phyloP scores from a whole-genome alignment of 2,888 invertebrate genomes.

The Sinelater perroti region DNA sequence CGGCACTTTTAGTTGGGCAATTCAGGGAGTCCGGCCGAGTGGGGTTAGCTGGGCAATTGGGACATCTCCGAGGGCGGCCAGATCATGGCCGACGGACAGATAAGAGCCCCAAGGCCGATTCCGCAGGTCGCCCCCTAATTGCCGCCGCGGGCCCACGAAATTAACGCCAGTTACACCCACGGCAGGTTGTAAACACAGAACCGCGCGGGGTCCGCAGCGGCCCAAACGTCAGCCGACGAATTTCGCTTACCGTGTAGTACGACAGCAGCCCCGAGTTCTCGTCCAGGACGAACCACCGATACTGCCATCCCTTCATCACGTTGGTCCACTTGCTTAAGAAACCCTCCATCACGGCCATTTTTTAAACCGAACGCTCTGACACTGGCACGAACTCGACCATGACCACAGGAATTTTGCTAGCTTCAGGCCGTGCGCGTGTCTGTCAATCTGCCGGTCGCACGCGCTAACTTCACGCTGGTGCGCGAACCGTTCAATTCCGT shows the following conservation, averaged over 20 bases:
- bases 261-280: slow-evolving; percentile 95
- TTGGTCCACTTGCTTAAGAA: slow-evolving; percentile 97
- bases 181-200: slow-evolving; percentile 22
- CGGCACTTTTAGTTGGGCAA: too few species aligned
- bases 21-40: too few species aligned
- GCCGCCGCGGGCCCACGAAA: too few species aligned
- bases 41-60: too few species aligned
- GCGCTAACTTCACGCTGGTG: slow-evolving; percentile 11
- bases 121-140: too few species aligned
- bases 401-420: slow-evolving; percentile 50
- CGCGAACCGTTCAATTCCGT: neutral
- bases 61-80: too few species aligned
- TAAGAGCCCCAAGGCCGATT: too few species aligned
- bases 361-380: slow-evolving; percentile 42
- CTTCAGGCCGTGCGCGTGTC: neutral
- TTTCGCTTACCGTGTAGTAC: slow-evolving; percentile 95
- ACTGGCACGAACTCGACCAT: slow-evolving; percentile 13
- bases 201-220: too few species aligned
- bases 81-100: too few species aligned
- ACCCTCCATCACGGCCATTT: slow-evolving; percentile 83
- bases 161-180: slow-evolving; percentile 21
- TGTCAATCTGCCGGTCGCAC: neutral
- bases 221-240: neutral
- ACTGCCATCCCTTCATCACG: slow-evolving; percentile 99
- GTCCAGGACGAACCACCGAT: slow-evolving; percentile 98